These are phyloP conservation scores for Trachymyrmex cornetzi DNA, from an alignment of 1,140 invertebrate genomes.

Conservation along the genomic window DNA sequence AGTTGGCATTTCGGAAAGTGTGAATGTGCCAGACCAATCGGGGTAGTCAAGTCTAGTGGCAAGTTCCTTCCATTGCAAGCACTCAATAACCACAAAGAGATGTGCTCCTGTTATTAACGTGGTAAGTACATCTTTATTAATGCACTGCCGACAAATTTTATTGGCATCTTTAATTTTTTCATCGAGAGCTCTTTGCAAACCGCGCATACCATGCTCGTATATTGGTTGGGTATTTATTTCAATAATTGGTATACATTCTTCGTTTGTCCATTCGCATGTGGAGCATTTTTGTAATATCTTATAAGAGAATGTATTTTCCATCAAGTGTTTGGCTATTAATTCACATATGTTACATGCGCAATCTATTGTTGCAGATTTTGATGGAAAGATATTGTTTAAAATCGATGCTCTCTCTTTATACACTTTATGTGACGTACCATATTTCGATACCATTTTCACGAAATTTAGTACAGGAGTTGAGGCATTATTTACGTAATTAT, in stretches of 20 bases:
- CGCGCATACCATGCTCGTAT: background rate
- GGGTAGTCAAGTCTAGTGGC: too few species aligned
- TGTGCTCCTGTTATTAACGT: too few species aligned
- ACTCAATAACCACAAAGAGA: too few species aligned
- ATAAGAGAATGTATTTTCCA: background rate
- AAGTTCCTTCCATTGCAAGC: too few species aligned
- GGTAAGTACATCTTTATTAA: too few species aligned
- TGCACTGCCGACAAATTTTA: background rate
- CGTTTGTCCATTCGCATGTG: background rate
- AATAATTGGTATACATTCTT: background rate
- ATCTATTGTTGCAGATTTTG: background rate
- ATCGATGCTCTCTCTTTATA: too few species aligned
- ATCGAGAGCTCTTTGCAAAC: background rate
- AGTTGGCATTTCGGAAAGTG: too few species aligned
- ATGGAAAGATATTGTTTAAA: conserved; percentile 36
- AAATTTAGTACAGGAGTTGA: too few species aligned
- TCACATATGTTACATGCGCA: conserved; percentile 26
- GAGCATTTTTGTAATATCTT: background rate
- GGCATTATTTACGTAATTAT: too few species aligned
- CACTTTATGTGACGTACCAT: too few species aligned
- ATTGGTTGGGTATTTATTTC: background rate
- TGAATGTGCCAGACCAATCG: too few species aligned
- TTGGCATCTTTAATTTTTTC: background rate
- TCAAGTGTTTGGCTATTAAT: conserved; percentile 24
- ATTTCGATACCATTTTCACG: too few species aligned